phyloP scores from a whole-genome alignment of 2,797 vertebrate genomes.

The Gymnopithys bicolor region DNA sequence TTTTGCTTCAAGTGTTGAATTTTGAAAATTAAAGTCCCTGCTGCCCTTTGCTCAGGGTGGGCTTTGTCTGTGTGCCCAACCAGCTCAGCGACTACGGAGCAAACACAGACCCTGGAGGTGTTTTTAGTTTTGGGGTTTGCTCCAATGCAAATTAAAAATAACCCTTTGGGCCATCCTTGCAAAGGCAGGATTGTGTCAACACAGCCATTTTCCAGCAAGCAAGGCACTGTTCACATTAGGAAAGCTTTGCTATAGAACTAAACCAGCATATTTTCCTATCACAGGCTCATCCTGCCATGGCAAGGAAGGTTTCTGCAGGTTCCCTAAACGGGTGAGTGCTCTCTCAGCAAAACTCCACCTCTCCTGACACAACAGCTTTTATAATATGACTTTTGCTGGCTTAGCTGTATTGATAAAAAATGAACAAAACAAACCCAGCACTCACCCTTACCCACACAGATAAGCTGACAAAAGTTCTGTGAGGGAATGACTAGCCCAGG shows the following conservation, averaged over 20 bases:
- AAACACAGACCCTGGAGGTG: background rate
- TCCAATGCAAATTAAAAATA: background rate
- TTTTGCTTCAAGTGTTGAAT: background rate
- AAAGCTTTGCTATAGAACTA: background rate
- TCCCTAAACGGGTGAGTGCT: background rate
- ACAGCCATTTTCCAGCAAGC: background rate
- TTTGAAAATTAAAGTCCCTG: background rate
- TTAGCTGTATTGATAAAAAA: conserved; percentile 36
- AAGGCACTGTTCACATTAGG: background rate
- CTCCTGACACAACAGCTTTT: conserved; percentile 34
- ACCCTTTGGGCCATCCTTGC: background rate
- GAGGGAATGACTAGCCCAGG: background rate
- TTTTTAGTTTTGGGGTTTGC: background rate
- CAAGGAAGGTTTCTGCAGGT: background rate
- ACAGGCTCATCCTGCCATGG: background rate
- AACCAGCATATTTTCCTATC: background rate
- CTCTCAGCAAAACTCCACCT: conserved; percentile 55
- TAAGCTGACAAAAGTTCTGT: background rate
- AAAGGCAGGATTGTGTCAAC: background rate
- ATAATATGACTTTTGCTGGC: conserved; percentile 16
- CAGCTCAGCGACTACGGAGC: background rate
- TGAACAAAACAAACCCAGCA: background rate
- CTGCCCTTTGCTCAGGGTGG: background rate
- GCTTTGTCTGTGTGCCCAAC: background rate
- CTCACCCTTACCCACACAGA: background rate